phyloP scores from a whole-genome alignment of 2,888 invertebrate species.

The Suillia variegata region DNA sequence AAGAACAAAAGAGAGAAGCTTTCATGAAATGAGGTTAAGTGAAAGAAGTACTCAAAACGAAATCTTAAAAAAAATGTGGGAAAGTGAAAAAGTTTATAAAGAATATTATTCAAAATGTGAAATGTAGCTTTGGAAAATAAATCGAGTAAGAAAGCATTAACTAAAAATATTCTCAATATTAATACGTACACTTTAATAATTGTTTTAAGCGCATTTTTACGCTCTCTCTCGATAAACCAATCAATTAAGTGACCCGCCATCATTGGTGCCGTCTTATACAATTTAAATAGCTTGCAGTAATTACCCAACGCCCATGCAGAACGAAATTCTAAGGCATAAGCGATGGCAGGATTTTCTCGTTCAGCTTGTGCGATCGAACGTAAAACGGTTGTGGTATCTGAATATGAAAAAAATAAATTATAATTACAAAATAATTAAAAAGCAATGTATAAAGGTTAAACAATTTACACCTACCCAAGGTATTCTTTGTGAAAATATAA shows the following conservation, averaged over 20 bases:
- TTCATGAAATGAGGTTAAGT: too few relatives aligned
- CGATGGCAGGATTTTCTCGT: slow-evolving; percentile 79
- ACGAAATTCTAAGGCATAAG: slow-evolving; percentile 85
- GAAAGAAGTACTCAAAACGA: too few relatives aligned
- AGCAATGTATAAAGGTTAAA: not conserved
- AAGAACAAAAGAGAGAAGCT: not conserved
- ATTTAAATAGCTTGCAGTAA: slow-evolving; percentile 88
- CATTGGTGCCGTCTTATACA: slow-evolving; percentile 87
- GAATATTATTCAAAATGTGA: too few relatives aligned
- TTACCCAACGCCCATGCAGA: slow-evolving; percentile 94
- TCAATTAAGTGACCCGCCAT: slow-evolving; percentile 98
- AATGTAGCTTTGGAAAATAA: too few relatives aligned
- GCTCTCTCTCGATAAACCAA: slow-evolving; percentile 95
- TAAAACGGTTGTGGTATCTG: slow-evolving; percentile 92
- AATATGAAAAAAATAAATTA: slow-evolving; percentile 6
- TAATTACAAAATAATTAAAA: not conserved
- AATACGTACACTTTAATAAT: slow-evolving; percentile 96
- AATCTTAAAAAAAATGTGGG: too few relatives aligned
- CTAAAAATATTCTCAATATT: too few relatives aligned
- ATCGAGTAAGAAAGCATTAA: too few relatives aligned
- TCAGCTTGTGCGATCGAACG: slow-evolving; percentile 79
- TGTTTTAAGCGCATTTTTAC: slow-evolving; percentile 87
- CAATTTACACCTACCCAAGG: slow-evolving; percentile 73
- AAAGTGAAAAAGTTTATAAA: too few relatives aligned
- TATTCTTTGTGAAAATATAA: slow-evolving; percentile 97